These are phyloP conservation scores for Galerucella pusilla DNA, from an alignment of 2,888 invertebrate species.

Conservation along the genomic window DNA sequence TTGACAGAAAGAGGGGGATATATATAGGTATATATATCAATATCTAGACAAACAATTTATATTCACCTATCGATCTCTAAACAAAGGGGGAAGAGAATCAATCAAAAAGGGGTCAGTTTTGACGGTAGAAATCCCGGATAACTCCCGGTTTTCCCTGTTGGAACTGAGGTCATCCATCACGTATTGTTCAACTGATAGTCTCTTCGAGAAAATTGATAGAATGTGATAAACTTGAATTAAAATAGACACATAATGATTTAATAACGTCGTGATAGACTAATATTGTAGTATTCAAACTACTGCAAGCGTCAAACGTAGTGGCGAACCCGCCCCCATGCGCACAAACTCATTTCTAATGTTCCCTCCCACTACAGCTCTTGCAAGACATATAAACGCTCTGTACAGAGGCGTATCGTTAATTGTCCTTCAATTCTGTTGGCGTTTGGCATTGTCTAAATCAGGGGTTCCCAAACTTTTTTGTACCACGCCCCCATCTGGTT, in stretches of 20 bases:
- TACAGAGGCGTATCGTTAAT: too few species aligned
- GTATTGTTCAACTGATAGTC: slow-evolving; percentile 24
- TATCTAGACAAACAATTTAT: slow-evolving; percentile 26
- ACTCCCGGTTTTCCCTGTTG: slow-evolving; percentile 34
- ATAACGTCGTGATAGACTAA: neutral
- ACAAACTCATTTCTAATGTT: too few species aligned
- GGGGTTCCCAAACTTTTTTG: too few species aligned
- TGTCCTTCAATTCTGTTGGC: too few species aligned
- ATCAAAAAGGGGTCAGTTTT: slow-evolving; percentile 27
- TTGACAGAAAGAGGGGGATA: too few species aligned
- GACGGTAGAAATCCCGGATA: slow-evolving; percentile 26
- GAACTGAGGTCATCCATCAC: slow-evolving; percentile 38
- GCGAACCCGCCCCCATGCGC: too few species aligned
- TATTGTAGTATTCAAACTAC: too few species aligned
- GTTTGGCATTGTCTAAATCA: too few species aligned
- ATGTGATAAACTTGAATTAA: neutral
- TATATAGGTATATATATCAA: slow-evolving; percentile 8
- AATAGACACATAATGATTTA: neutral
- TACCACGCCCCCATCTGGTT: too few species aligned
- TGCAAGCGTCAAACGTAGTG: too few species aligned
- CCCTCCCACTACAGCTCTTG: too few species aligned
- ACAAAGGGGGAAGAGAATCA: slow-evolving; percentile 21
- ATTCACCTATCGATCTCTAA: slow-evolving; percentile 29
- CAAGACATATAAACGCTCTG: too few species aligned
- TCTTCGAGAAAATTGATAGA: slow-evolving; percentile 24